Base-by-base conservation (phyloP, 2,113 vertebrate species). In the Carettochelys insculpta region DNA sequence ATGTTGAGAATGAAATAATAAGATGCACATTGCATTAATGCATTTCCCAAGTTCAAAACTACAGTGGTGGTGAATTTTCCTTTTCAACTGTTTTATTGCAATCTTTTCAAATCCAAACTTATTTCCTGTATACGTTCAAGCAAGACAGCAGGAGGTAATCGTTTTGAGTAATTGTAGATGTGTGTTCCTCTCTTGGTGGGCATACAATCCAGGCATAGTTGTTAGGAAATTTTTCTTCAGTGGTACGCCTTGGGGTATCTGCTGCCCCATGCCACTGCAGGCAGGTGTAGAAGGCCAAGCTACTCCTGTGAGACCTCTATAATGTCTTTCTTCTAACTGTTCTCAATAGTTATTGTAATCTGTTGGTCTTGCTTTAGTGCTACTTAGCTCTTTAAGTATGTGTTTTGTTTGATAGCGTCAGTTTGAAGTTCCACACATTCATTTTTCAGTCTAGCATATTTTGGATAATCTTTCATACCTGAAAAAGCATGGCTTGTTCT, bases 21-120 rank as follows among this genome's bases (percentile, higher is more conserved):
- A 85, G 80, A 78, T 48, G 47, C 77, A 6, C 7, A 5, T 10
- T 48, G 56, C 25, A 4, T 77, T 11, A 8, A 2, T 29, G 27
- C 19, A 3, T 91, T 83, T 79, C 50, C 0, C 10, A 34, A n/a
- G 16, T 25, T 1, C 7, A 41, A 17, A 14, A 11, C 54, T 78
- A 34, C 0, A n/a, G 19, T 82, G 41, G 9, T 12, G n/a, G 73
- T 38, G 25, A 43, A 68, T n/a, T 68, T 19, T 38, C n/a, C 34
- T 68, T 38, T 68, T 43, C 41, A 73, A 45, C 38, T 25, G 41
- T 24, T 38, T 73, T 71, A 43, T 29, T 80, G 27, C 12, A 53
- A 16, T 61, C 58, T 61, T 85, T 81, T 68, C 17, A 78, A 80
- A 68, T 75, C 38, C 43, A 41, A 41, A 0, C 24, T 50, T 53